Evolutionary conservation across 2,113 vertebrate species (phyloP), one percentile per base, ranked within the genome.

Genomic region (Phalacrocorax aristotelis): DNA sequence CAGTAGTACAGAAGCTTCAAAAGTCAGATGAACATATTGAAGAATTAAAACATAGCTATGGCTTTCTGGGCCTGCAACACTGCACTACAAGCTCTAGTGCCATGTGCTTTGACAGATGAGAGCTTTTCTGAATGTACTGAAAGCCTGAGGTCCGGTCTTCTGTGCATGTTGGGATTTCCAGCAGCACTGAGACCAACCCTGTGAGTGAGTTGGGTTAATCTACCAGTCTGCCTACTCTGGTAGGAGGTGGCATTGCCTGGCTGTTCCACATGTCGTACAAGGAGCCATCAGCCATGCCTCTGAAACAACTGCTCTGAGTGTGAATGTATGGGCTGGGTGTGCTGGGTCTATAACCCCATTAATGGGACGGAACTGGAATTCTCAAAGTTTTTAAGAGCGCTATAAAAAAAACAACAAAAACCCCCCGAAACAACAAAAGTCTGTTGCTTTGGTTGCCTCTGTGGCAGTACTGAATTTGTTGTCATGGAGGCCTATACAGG

Each of bases 391-490:
- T 80, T 51, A 15, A 66, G 30, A 65, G 46, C 8, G 5, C 49
- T 81, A 5, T 17, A 17, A 77, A 80, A 46, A 4, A 15, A 30
- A 34, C 25, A 52, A 46, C 10, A 3, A 5, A 30, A 83, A 25
- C 3, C 1, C 4, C 13, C 18, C 38, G 12, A 40, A 71, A 0
- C 9, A 48, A 32, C 13, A 23, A 1, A 83, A 44, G 16, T 44
- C 9, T 69, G 10, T 42, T 79, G 21, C 52, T 92, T 91, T 42
- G 38, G 4, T 64, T 94, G 38, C 23, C 40, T 72, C 15, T 92
- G 9, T 60, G 46, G 62, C 61, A 32, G 13, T 36, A 65, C 44
- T 23, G 38, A 79, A 23, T 54, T 13, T 44, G 3, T 46, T 72
- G 32, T 85, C 19, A 4, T 30, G 32, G 42, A 75, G 64, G 84